These are phyloP conservation scores for Lithosia quadra DNA, from an alignment of 2,888 invertebrate genomes.

Conservation along the genomic window DNA sequence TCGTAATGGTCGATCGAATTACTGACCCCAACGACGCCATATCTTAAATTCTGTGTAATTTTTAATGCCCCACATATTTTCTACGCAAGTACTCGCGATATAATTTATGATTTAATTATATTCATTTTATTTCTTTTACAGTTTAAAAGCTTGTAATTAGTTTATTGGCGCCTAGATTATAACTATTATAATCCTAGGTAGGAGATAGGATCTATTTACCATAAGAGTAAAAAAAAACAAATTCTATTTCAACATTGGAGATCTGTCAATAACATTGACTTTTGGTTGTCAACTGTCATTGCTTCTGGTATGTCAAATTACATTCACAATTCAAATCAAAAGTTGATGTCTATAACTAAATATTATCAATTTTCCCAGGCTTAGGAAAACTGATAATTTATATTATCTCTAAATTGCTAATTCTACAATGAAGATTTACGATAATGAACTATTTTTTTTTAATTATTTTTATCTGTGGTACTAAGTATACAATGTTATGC, in stretches of 20 bases:
- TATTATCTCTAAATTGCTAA: no score
- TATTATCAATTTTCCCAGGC: no score
- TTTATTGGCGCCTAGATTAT: conserved; percentile 20
- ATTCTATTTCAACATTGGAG: background rate
- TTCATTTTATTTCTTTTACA: conserved; percentile 45
- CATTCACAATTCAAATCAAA: no score
- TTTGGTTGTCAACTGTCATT: no score
- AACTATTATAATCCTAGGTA: background rate
- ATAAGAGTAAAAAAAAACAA: background rate
- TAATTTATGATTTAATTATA: conserved; percentile 50
- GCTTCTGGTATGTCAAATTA: no score
- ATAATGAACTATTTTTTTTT: no score
- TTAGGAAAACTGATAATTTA: no score
- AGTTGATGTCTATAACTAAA: no score
- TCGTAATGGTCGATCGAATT: conserved; percentile 60
- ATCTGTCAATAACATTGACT: background rate
- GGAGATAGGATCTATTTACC: background rate
- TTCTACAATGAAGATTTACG: no score
- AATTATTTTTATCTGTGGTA: no score
- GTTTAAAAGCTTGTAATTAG: conserved; percentile 43
- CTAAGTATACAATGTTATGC: no score
- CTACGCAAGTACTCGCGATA: conserved; percentile 39
- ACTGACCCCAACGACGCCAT: conserved; percentile 60
- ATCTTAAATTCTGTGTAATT: conserved; percentile 71
- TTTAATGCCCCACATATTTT: conserved; percentile 64